Conservation (phyloP, 2,888 invertebrate genomes). For the Stegana nigrithorax region DNA sequence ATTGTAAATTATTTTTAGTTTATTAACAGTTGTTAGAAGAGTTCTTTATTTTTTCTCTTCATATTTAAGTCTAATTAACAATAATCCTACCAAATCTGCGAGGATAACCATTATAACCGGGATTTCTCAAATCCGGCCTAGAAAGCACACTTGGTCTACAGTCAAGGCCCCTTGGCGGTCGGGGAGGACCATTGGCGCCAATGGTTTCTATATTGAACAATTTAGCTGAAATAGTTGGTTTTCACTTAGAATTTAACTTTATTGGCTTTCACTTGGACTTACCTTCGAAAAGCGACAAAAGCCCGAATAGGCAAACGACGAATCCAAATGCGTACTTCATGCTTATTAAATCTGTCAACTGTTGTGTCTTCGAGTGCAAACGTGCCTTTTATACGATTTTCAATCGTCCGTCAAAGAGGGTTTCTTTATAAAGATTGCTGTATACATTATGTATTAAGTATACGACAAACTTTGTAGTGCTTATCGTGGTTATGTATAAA, state of each 20-base stretch:
- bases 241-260: too few species aligned
- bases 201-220: not conserved
- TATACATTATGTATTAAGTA: too few species aligned
- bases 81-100: not conserved
- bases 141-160: not conserved
- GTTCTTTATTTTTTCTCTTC: too few species aligned
- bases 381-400: not conserved
- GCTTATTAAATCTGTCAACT: not conserved
- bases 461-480: too few species aligned
- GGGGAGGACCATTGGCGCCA: not conserved
- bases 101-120: conserved; percentile 5
- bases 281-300: not conserved
- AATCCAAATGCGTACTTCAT: not conserved
- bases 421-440: too few species aligned
- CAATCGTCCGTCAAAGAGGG: too few species aligned
- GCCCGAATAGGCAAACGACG: not conserved
- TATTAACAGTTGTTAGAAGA: too few species aligned
- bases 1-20: too few species aligned
- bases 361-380: not conserved
- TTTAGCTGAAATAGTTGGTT: not conserved
- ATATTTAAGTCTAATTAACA: too few species aligned
- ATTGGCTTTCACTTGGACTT: too few species aligned
- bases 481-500: too few species aligned
- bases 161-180: not conserved
- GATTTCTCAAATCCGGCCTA: not conserved